phyloP scores from a whole-genome alignment of 2,113 vertebrate species.

The Tenebrosternarchus preto region DNA sequence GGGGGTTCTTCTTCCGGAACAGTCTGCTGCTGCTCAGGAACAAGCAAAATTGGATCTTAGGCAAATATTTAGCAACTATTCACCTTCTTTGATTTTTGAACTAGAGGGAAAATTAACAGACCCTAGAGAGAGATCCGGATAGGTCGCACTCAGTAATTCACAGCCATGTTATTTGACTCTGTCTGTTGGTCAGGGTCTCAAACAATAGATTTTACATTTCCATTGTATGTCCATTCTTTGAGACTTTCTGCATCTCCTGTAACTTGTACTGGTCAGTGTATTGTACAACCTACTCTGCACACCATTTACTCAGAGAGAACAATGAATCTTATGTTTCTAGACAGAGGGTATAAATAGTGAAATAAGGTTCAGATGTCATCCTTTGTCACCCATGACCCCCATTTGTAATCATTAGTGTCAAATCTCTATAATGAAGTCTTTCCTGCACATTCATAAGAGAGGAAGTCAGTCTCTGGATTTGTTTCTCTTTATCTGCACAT shows the following conservation, averaged over 20 bases:
- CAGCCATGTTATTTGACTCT: conserved; percentile 7
- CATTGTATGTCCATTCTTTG: conserved; percentile 26
- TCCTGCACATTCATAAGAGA: conserved; percentile 60
- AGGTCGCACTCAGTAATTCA: conserved; percentile 20
- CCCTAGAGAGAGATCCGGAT: conserved; percentile 26
- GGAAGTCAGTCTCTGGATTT: conserved; percentile 55
- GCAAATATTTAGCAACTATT: not conserved
- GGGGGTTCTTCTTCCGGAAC: conserved; percentile 77
- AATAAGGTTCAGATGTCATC: conserved; percentile 67
- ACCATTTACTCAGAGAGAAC: conserved; percentile 65
- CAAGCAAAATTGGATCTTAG: conserved; percentile 35
- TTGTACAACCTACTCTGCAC: conserved; percentile 53
- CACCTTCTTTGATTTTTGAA: conserved; percentile 1
- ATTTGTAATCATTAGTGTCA: conserved; percentile 71
- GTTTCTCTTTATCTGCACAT: conserved; percentile 63
- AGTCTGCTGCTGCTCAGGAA: conserved; percentile 71
- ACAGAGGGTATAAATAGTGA: conserved; percentile 55
- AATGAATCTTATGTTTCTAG: conserved; percentile 68
- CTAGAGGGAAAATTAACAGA: not conserved
- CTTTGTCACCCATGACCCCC: conserved; percentile 70
- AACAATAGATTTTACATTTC: conserved; percentile 35
- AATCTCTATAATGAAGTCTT: conserved; percentile 65
- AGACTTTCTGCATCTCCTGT: conserved; percentile 32
- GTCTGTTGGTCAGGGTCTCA: conserved; percentile 27
- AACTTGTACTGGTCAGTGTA: conserved; percentile 50